Evolutionary conservation across 2,113 vertebrate genomes (phyloP).

Genomic region (Labeo rohita): DNA sequence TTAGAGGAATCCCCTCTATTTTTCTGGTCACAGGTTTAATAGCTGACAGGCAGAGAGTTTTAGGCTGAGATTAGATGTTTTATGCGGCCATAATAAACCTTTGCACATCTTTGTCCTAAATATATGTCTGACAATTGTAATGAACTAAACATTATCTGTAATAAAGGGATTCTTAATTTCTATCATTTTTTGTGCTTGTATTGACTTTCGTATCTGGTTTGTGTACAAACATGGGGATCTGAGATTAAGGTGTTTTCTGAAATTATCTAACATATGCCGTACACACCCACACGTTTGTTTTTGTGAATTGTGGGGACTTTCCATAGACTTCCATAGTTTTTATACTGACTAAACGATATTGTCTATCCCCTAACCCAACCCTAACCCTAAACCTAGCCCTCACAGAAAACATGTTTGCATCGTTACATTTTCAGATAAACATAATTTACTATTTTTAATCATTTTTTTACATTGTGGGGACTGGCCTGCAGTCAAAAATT

Average conservation of each 20-base stretch:
- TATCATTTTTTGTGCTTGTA: conserved; percentile 1
- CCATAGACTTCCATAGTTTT: too few relatives aligned
- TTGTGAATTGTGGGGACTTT: too few relatives aligned
- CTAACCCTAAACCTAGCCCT: too few relatives aligned
- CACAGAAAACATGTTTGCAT: too few relatives aligned
- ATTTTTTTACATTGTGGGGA: too few relatives aligned
- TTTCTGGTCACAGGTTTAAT: conserved; percentile 28
- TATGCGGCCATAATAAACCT: conserved; percentile 19
- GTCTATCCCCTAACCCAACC: too few relatives aligned
- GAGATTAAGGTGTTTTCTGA: neutral
- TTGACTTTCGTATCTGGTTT: neutral
- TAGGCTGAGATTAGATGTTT: neutral
- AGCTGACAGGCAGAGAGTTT: conserved; percentile 49
- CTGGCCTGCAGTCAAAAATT: too few relatives aligned
- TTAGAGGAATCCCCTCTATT: neutral
- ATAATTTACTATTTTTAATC: too few relatives aligned
- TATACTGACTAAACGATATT: too few relatives aligned
- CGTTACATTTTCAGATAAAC: too few relatives aligned
- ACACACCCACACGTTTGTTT: too few relatives aligned
- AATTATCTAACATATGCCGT: neutral
- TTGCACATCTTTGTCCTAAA: conserved; percentile 39
- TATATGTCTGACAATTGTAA: conserved; percentile 9
- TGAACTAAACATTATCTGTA: conserved; percentile 32
- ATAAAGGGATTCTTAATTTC: conserved; percentile 52
- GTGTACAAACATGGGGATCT: neutral